Percentiles rank a stretch among this genome's conserved stretches.
Evolutionary conservation across 1,140 invertebrate genomes (phyloP).

Genomic region (Lordiphosa collinella): DNA sequence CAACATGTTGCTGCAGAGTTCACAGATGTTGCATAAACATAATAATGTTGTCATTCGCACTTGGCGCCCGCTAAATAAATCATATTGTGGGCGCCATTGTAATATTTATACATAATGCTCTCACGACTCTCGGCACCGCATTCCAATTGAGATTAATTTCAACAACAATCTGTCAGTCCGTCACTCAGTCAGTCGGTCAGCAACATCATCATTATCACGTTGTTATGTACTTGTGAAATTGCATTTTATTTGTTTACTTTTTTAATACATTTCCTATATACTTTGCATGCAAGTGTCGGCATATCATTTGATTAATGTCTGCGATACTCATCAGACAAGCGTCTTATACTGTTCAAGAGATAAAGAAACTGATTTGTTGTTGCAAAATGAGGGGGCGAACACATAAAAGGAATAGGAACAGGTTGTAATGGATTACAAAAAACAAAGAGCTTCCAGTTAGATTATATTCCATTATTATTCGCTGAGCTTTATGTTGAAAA

Average conservation of each 20-base stretch:
- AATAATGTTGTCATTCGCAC: too few relatives aligned
- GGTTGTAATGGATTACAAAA: background rate
- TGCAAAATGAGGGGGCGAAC: background rate
- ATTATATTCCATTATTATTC: too few relatives aligned
- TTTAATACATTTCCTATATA: constrained; percentile 61
- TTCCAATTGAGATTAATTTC: constrained; percentile 68
- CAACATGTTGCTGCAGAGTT: background rate
- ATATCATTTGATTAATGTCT: constrained; percentile 22
- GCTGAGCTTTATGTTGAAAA: too few relatives aligned
- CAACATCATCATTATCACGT: constrained; percentile 33
- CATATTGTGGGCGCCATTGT: constrained; percentile 12
- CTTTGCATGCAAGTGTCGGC: background rate
- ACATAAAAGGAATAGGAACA: background rate
- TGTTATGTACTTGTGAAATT: constrained; percentile 23
- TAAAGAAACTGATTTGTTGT: constrained; percentile 27
- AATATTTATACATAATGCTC: constrained; percentile 7
- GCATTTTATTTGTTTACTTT: constrained; percentile 30
- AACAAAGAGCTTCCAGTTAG: too few relatives aligned
- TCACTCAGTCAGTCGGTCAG: constrained; percentile 42
- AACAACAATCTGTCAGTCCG: constrained; percentile 34
- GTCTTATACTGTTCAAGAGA: constrained; percentile 16
- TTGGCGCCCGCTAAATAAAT: constrained; percentile 58
- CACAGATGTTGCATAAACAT: too few relatives aligned
- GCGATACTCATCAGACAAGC: constrained; percentile 19
- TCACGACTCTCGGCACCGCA: constrained; percentile 11